Percentiles rank a stretch among this genome's conserved stretches.
phyloP scores from a whole-genome alignment of 2,113 vertebrate species.

The Sturnira hondurensis region DNA sequence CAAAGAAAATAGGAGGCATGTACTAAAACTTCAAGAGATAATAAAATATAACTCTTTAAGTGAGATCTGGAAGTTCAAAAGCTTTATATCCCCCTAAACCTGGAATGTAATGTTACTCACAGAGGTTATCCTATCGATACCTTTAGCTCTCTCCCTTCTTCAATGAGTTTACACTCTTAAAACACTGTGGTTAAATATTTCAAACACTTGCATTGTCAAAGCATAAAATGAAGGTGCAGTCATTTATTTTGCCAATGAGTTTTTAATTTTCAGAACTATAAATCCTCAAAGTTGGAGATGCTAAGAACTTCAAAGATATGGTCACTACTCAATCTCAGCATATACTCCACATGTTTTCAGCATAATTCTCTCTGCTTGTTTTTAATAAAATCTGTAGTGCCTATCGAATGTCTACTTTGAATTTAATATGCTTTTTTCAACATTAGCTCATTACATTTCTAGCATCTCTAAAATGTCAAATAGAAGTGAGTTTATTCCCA shows the following conservation, averaged over 20 bases:
- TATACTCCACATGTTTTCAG: not conserved
- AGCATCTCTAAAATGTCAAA: not conserved
- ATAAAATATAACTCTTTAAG: not conserved
- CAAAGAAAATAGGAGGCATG: not conserved
- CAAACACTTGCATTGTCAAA: not conserved
- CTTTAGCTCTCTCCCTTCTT: not conserved
- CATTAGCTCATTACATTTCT: not conserved
- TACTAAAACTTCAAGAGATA: not conserved
- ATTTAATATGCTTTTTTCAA: not conserved
- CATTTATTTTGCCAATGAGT: not conserved
- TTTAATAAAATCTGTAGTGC: not conserved
- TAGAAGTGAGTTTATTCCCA: not conserved
- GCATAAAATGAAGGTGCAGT: not conserved
- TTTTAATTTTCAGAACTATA: not conserved
- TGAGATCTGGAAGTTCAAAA: not conserved
- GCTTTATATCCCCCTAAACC: not conserved
- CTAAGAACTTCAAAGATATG: not conserved
- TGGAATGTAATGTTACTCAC: not conserved
- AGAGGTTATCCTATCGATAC: not conserved
- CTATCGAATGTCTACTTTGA: not conserved
- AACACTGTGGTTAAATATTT: not conserved
- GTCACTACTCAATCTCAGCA: not conserved
- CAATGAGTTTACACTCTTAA: not conserved
- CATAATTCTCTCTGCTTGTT: not conserved
- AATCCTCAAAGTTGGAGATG: not conserved